A percentile compares a stretch with the other conserved stretches of the same genome.
phyloP scores from a whole-genome alignment of 2,888 invertebrate genomes.

The Agonopterix heracliana region DNA sequence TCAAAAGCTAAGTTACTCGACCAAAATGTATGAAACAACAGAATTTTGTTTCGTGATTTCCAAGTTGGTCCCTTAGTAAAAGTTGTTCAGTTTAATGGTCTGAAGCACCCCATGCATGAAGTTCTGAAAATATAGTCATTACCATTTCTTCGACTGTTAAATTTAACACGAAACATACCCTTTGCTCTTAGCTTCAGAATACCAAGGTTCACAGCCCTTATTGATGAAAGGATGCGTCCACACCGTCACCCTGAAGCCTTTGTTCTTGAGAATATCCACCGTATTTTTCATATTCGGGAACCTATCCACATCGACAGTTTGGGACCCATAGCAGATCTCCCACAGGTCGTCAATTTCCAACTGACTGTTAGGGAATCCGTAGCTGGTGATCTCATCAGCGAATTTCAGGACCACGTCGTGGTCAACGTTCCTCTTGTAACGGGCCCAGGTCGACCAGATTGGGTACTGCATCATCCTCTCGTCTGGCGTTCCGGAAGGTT shows the following conservation, averaged over 20 bases:
- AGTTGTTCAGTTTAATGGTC: too few species aligned
- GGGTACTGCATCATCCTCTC: constrained; percentile 74
- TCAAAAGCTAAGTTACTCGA: too few species aligned
- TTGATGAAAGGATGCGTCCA: constrained; percentile 82
- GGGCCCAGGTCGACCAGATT: constrained; percentile 81
- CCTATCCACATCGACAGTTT: constrained; percentile 59
- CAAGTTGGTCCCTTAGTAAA: too few species aligned
- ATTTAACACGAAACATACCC: constrained; percentile 68
- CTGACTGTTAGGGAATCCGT: constrained; percentile 72
- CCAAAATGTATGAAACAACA: too few species aligned
- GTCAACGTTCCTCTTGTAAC: constrained; percentile 70
- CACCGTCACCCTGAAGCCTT: constrained; percentile 75
- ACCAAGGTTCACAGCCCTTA: constrained; percentile 71
- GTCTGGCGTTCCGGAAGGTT: constrained; percentile 75
- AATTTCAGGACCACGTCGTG: constrained; percentile 66
- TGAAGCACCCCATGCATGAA: too few species aligned
- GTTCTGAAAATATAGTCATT: too few species aligned
- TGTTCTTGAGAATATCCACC: constrained; percentile 45
- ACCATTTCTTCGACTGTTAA: too few species aligned
- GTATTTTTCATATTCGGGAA: constrained; percentile 75
- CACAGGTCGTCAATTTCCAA: constrained; percentile 81
- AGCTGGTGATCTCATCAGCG: constrained; percentile 63
- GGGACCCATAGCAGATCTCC: constrained; percentile 80
- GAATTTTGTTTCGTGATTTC: too few species aligned
- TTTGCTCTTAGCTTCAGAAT: constrained; percentile 52